Conservation (phyloP, 2,113 vertebrate species). For the Bubo scandiacus region DNA sequence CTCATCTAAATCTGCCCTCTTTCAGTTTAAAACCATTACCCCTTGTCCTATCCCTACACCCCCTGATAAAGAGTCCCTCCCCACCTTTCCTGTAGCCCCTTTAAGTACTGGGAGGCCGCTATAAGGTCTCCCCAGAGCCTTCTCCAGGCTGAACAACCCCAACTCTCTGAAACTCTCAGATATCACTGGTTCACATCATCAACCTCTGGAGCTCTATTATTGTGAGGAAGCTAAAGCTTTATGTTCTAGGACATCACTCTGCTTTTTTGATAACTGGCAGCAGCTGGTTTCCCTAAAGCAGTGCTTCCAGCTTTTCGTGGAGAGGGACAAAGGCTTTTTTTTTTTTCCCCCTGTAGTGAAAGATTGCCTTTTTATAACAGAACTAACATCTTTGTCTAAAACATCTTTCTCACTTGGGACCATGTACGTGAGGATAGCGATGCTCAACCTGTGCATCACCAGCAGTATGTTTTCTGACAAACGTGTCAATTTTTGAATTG, state of each 20-base stretch:
- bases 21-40: too few relatives aligned
- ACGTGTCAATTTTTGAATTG: rapidly evolving
- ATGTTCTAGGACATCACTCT: neutral
- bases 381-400: neutral
- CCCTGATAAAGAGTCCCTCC: too few relatives aligned
- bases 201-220: neutral
- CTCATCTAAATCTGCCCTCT: too few relatives aligned
- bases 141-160: too few relatives aligned
- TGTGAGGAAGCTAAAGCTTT: neutral
- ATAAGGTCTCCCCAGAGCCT: too few relatives aligned
- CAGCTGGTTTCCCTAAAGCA: neutral
- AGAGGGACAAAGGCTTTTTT: neutral
- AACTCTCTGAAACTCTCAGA: too few relatives aligned
- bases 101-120: too few relatives aligned
- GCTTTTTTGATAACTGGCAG: neutral
- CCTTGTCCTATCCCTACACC: too few relatives aligned
- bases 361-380: neutral
- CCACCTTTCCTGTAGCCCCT: too few relatives aligned
- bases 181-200: neutral
- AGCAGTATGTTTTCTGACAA: neutral
- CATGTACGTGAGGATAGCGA: neutral
- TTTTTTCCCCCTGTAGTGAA: neutral
- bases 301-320: neutral
- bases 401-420: neutral
- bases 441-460: neutral